Conservation (phyloP, 1,140 invertebrate genomes). For the Babylonia areolata region DNA sequence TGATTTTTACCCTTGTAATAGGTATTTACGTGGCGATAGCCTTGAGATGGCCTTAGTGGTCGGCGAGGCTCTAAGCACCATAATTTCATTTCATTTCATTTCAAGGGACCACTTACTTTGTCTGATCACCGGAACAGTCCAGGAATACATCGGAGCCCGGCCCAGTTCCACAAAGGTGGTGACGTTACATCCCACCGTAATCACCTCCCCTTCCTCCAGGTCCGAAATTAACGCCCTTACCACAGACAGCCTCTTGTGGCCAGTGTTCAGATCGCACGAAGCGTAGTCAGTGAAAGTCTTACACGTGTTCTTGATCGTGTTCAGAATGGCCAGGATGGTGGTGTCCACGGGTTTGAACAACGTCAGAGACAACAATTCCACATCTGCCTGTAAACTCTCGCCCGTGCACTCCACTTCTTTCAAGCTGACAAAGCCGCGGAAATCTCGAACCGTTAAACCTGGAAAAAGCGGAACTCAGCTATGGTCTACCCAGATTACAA, state of each 20-base stretch:
- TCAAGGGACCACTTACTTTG: conserved; percentile 11
- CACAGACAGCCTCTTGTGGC: not conserved
- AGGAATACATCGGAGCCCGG: not conserved
- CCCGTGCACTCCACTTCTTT: conserved; percentile 33
- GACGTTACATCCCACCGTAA: conserved; percentile 13
- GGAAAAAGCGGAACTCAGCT: not conserved
- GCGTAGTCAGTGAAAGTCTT: conserved; percentile 11
- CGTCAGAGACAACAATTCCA: not conserved
- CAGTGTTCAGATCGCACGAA: not conserved
- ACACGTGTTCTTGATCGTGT: conserved; percentile 10
- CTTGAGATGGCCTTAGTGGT: no score
- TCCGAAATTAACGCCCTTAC: conserved; percentile 14
- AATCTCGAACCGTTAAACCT: conserved; percentile 25
- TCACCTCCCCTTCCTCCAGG: conserved; percentile 11
- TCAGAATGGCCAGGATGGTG: not conserved
- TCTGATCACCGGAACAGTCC: not conserved
- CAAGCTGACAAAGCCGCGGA: conserved; percentile 13
- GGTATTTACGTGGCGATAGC: no score
- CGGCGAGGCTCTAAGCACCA: no score
- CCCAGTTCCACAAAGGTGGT: conserved; percentile 4
- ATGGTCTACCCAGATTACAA: not conserved
- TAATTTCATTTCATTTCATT: no score
- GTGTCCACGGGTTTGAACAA: not conserved
- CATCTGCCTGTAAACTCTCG: not conserved
- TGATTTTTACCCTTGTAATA: no score